Evolutionary conservation across 2,888 invertebrate genomes (phyloP).

Genomic region (Notodonta dromedarius): DNA sequence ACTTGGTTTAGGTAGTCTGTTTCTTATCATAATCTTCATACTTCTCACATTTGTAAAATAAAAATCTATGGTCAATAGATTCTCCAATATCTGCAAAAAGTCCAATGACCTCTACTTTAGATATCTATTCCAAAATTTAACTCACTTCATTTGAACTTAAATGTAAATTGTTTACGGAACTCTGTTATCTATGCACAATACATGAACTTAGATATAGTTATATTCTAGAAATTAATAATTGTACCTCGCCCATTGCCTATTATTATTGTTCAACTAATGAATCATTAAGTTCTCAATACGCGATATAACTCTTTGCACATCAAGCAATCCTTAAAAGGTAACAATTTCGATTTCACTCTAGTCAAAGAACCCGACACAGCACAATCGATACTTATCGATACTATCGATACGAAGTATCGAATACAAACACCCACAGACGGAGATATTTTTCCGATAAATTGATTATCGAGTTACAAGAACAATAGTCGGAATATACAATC

Average conservation of each 20-base stretch:
- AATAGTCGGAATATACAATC: constrained; percentile 62
- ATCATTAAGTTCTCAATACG: neutral
- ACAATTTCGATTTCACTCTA: constrained; percentile 28
- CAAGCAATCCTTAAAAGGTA: neutral
- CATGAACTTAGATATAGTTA: no score
- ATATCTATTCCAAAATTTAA: no score
- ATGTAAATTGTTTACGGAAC: neutral
- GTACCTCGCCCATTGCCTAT: neutral
- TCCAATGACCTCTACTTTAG: no score
- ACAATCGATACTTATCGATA: constrained; percentile 36
- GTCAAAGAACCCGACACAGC: constrained; percentile 38
- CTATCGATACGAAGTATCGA: constrained; percentile 43
- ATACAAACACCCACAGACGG: constrained; percentile 56
- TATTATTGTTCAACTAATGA: constrained; percentile 3
- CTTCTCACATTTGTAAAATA: no score
- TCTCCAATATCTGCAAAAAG: no score
- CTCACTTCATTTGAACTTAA: no score
- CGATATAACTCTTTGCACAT: neutral
- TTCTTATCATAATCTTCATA: no score
- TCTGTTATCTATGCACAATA: neutral
- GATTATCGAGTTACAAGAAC: constrained; percentile 76
- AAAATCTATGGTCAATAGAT: no score
- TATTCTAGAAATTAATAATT: neutral
- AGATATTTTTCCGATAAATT: constrained; percentile 66
- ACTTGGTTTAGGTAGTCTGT: neutral